A percentile compares a stretch with the other conserved stretches of the same genome.
phyloP scores from a whole-genome alignment of 2,888 invertebrate species.

The Epinotia demarniana region DNA sequence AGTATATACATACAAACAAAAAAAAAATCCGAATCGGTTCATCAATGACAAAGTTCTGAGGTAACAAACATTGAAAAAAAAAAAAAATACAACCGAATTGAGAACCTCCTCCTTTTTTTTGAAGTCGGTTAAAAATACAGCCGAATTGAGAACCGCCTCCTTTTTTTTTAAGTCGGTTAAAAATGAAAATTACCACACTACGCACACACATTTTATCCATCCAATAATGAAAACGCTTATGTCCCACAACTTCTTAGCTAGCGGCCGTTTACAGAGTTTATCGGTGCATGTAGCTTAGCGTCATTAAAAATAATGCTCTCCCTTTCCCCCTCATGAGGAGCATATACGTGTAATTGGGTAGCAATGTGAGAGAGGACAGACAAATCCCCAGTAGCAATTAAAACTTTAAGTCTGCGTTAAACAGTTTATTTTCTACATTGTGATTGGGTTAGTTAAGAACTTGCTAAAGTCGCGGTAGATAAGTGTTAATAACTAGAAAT shows the following conservation, averaged over 20 bases:
- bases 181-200: neutral
- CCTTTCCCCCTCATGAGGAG: conserved; percentile 1
- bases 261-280: conserved; percentile 15
- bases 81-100: too few species aligned
- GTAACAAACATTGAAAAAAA: too few species aligned
- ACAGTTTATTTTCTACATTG: neutral
- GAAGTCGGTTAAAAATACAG: too few species aligned
- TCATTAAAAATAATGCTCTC: conserved; percentile 34
- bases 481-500: conserved; percentile 11
- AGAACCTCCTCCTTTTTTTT: too few species aligned
- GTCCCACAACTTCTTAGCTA: conserved; percentile 12
- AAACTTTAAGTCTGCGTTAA: neutral
- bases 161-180: too few species aligned
- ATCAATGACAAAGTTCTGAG: too few species aligned
- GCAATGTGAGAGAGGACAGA: conserved; percentile 19
- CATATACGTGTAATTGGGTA: conserved; percentile 30
- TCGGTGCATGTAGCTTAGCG: conserved; percentile 11
- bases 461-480: neutral
- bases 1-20: too few species aligned
- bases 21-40: too few species aligned
- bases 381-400: neutral
- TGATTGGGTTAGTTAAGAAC: neutral
- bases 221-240: conserved; percentile 10
- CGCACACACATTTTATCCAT: neutral
- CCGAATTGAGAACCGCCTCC: too few species aligned